Base-by-base conservation (phyloP, 2,113 vertebrate species). In the Lampris megalopsis region DNA sequence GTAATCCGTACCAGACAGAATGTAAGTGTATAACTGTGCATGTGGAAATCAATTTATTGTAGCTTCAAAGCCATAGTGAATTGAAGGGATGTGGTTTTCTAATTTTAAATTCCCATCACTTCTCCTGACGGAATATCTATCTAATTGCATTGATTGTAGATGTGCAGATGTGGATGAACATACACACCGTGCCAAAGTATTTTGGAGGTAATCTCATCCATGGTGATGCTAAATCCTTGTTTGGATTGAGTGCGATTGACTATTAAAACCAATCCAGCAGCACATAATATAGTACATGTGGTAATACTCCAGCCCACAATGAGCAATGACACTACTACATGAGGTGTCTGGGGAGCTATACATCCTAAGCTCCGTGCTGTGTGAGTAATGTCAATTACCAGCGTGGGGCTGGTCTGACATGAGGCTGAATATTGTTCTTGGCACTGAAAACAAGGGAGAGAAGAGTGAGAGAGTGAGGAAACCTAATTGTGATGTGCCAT, bases 381-480 rank as follows among this genome's bases (percentile, higher is more conserved):
- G 71, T 56, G 36, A 78, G 79, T 56, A 75, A 62, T 47, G 70
- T 86, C 79, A 87, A 80, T 90, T 85, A 85, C 86, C 76, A 81
- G 75, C 48, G 60, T 79, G 77, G 82, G 80, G 82, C 76, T 75
- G 79, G 86, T 69, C 67, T 79, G 75, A 84, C 88, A 78, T 73
- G 77, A 48, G 57, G 41, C 41, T 73, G 69, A 84, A 85, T 88
- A 87, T 92, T 93, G 71, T 89, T 89, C 86, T 90, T 94, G 92
- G 88, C 89, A 85, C 73, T 1, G 2, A 66, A 82, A 75, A 63
- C 50, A 71, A 57, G 48, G 81, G 52, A 63, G 73, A 77, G 79
- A 81, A 82, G 73, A 87, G 64, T 54, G 83, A 74, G 56, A 74
- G 65, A 81, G 82, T 79, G 69, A 80, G 78, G 69, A 86, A 73